phyloP scores from a whole-genome alignment of 1,140 invertebrate genomes.

The Uloborus diversus region DNA sequence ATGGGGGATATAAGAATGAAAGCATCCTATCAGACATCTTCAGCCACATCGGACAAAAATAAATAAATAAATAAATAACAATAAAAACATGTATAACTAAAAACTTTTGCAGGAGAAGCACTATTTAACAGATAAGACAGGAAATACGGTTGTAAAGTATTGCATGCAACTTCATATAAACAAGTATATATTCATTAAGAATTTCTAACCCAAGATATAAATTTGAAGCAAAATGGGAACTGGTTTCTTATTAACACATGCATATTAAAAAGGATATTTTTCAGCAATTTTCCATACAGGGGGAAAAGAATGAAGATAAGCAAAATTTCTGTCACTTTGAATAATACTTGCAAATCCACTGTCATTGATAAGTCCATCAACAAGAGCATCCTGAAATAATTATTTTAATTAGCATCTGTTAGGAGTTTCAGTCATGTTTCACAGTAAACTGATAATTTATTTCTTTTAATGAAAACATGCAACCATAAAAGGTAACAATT shows the following conservation, averaged over 20 bases:
- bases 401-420: too few relatives aligned
- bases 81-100: too few relatives aligned
- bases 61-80: too few relatives aligned
- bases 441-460: background rate
- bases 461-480: background rate
- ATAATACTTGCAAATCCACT: constrained; percentile 5
- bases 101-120: too few relatives aligned
- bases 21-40: too few relatives aligned
- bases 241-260: too few relatives aligned
- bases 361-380: constrained; percentile 31
- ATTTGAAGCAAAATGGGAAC: background rate
- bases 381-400: constrained; percentile 27
- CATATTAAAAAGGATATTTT: constrained; percentile 35
- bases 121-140: background rate
- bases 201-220: background rate
- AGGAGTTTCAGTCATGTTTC: background rate
- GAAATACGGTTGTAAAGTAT: background rate
- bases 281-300: background rate
- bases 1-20: too few relatives aligned
- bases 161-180: background rate
- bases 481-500: background rate
- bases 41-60: too few relatives aligned
- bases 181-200: background rate
- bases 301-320: background rate
- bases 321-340: constrained; percentile 16